Evolutionary conservation across 2,113 vertebrate genomes (phyloP).

Genomic region (Gavialis gangeticus): DNA sequence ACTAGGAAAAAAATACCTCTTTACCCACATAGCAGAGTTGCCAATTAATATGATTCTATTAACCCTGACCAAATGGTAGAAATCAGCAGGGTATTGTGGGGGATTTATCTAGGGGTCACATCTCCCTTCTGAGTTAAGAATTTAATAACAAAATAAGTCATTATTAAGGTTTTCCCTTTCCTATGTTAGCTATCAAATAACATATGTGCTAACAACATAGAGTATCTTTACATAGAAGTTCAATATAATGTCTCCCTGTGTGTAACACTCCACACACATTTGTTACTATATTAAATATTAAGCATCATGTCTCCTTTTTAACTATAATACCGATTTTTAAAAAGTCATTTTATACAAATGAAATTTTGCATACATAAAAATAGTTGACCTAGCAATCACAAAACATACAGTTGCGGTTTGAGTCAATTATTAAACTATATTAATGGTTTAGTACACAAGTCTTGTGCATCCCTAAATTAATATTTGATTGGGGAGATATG

Average conservation of each 20-base stretch:
- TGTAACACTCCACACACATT: neutral
- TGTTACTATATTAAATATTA: constrained; percentile 10
- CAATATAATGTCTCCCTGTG: neutral
- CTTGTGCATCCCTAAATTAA: neutral
- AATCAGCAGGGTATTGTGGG: constrained; percentile 47
- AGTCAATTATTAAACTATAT: neutral
- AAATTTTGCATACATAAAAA: neutral
- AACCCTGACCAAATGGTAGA: constrained; percentile 26
- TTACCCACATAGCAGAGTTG: constrained; percentile 27
- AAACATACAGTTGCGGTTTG: constrained; percentile 1
- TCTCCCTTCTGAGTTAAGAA: constrained; percentile 38
- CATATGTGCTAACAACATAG: neutral
- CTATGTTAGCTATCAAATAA: neutral
- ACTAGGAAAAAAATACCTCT: constrained; percentile 15
- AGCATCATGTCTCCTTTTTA: neutral
- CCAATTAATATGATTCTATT: constrained; percentile 44
- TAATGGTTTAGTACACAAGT: neutral
- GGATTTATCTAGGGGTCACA: constrained; percentile 32
- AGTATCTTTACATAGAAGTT: neutral
- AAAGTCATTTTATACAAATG: neutral
- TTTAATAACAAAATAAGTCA: constrained; percentile 27
- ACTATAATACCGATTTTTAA: neutral
- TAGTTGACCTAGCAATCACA: neutral
- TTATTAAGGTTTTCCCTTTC: neutral
- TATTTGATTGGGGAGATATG: neutral